A percentile compares a stretch with the other conserved stretches of the same genome.
These are phyloP conservation scores for Esperia sulphurella DNA, from an alignment of 2,888 invertebrate species.

Conservation along the genomic window DNA sequence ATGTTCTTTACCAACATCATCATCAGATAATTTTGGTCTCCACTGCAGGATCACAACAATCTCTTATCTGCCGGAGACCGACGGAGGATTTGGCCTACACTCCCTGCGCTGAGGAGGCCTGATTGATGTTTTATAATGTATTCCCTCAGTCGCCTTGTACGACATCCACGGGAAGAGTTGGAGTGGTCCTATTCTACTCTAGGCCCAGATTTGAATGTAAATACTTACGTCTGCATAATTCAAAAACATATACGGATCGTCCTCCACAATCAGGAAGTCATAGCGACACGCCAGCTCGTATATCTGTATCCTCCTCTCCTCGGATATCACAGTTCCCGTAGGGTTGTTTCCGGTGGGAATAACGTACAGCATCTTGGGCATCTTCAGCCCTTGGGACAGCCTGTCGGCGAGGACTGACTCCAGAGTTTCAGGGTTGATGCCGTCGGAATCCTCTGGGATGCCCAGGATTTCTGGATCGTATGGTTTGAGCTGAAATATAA, in stretches of 20 bases:
- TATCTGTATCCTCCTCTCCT: slow-evolving; percentile 82
- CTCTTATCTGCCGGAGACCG: too few relatives aligned
- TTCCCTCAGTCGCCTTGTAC: too few relatives aligned
- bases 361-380: slow-evolving; percentile 80
- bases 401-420: slow-evolving; percentile 74
- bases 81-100: too few relatives aligned
- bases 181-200: too few relatives aligned
- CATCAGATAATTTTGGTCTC: too few relatives aligned
- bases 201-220: neutral
- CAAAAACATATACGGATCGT: slow-evolving; percentile 90
- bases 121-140: too few relatives aligned
- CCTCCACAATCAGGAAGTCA: slow-evolving; percentile 88
- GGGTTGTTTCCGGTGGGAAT: slow-evolving; percentile 90
- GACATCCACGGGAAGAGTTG: too few relatives aligned
- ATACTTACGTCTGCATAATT: slow-evolving; percentile 81
- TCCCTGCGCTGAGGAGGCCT: too few relatives aligned
- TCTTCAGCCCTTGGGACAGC: slow-evolving; percentile 62
- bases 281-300: slow-evolving; percentile 87
- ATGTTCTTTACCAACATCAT: too few relatives aligned
- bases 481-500: slow-evolving; percentile 80
- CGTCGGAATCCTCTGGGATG: slow-evolving; percentile 84
- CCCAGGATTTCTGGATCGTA: slow-evolving; percentile 82
- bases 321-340: slow-evolving; percentile 83
- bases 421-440: slow-evolving; percentile 82
- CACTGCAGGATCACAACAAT: too few relatives aligned